Evolutionary conservation across 2,113 vertebrate species (phyloP).

Genomic region (Anguilla rostrata): DNA sequence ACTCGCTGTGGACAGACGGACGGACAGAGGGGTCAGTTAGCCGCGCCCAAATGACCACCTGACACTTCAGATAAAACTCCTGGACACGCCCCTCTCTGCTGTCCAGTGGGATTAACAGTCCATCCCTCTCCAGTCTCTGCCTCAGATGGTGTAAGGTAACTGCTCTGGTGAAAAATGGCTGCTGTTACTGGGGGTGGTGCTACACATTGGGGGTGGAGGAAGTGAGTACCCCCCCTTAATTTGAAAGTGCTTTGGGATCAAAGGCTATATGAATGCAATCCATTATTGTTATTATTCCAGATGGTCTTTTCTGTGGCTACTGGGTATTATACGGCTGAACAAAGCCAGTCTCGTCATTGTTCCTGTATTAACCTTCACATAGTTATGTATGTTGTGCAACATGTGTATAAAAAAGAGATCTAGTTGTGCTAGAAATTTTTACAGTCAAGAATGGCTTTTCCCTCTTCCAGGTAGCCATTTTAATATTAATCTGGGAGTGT

Average conservation of each 20-base stretch:
- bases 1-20: conserved; percentile 70
- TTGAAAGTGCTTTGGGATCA: no score
- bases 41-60: neutral
- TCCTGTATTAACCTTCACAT: neutral
- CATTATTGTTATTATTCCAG: neutral
- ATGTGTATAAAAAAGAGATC: neutral
- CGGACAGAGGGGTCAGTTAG: neutral
- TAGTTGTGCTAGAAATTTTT: neutral
- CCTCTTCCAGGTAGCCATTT: no score
- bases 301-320: neutral
- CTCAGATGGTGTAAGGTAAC: no score
- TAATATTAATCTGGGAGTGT: no score
- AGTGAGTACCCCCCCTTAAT: no score
- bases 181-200: no score
- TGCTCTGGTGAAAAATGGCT: no score
- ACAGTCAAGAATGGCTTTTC: no score
- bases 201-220: no score
- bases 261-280: neutral
- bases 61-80: neutral
- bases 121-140: no score
- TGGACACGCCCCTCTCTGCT: neutral
- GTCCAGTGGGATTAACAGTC: no score
- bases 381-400: neutral
- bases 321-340: neutral
- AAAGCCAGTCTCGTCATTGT: neutral